Evolutionary conservation across 2,113 vertebrate genomes (phyloP), one percentile per base, ranked within the genome.

Genomic region (Nesospiza acunhae): DNA sequence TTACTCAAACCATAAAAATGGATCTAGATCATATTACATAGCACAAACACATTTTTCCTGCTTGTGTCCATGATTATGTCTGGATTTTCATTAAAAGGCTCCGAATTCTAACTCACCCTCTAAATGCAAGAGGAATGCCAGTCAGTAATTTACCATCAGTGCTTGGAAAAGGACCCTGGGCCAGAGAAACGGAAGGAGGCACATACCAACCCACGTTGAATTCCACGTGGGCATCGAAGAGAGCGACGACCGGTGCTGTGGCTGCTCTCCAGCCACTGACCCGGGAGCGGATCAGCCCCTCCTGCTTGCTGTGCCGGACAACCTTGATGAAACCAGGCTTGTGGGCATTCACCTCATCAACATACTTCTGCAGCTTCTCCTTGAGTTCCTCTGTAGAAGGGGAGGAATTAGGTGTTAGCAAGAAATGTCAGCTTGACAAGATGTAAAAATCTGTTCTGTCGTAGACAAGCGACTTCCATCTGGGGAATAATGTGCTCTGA

Each of bases 201-300:
- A 98, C 98, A 89, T 98, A 99, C 99, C 99, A 99, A 86, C 99
- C 99, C 70, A 98, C 98, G 23, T 97, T 99, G 97, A 99, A 99
- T 94, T 99, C 99, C 74, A 99, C 99, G 2, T 99, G 99, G 93
- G 99, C 99, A 90, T 99, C 99, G 42, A 99, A 99, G 69, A 99
- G 98, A 3, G 99, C 99, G 33, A 99, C 99, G 3, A 99, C 98
- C 0, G 99, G 99, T 3, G 99, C 99, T 0, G 98, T 98, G 62
- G 99, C 99, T 0, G 94, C 99, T 78, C 99, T 98, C 99, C 99
- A 99, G 52, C 99, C 99, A 7, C 99, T 99, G 94, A 99, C 99
- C 28, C 99, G 98, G 21, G 99, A 99, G 6, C 99, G 98, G 93
- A 99, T 99, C 92, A 99, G 98, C 59, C 99, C 99, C 94, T 99